Base-by-base conservation (phyloP, 2,113 vertebrate genomes). In the Hirundichthys speculiger region DNA sequence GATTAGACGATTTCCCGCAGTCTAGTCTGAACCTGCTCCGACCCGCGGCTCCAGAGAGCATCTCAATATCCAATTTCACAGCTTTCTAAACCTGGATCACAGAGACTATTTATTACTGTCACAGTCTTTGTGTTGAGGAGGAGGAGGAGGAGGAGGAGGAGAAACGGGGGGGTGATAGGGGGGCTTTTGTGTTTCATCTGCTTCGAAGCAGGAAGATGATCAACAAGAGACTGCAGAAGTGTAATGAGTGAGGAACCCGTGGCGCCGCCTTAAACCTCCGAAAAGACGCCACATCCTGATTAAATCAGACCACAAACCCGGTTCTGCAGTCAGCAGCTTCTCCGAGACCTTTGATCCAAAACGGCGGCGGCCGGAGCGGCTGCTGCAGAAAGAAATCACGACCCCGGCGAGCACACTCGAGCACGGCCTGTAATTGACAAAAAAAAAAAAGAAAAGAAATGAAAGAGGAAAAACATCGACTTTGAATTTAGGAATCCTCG, bases 41-140 rank as follows among this genome's bases (percentile, higher is more conserved):
- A 89, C 86, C 88, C 50, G 75, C 75, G 81, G 86, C 86, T 88
- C 77, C 75, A 46, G 69, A 79, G 82, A 83, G 82, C 79, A 60
- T 89, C 82, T 83, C 84, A 85, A 83, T 88, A 90, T 88, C 82
- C 86, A 91, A 88, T 90, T 93, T 90, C 89, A 91, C 89, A 86
- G 89, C 83, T 91, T 85, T 91, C 79, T 90, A 88, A 92, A 88
- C 89, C 85, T 86, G 88, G 66, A 90, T 88, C 84, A 80, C 58
- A 40, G 62, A 78, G 85, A 82, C 89, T 75, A 88, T 93, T 85
- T 91, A 90, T 91, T 92, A 90, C 87, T 90, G 89, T 91, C 88
- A 86, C 71, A 50, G 57, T 72, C 64, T 61, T 79, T 80, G 72
- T 62, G 45, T 51, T 54, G 64, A 42, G 45, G 51, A 14, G 50